These are phyloP conservation scores for Vannuccia rotundouncinata DNA, from an alignment of 2,888 invertebrate genomes.

Conservation along the genomic window DNA sequence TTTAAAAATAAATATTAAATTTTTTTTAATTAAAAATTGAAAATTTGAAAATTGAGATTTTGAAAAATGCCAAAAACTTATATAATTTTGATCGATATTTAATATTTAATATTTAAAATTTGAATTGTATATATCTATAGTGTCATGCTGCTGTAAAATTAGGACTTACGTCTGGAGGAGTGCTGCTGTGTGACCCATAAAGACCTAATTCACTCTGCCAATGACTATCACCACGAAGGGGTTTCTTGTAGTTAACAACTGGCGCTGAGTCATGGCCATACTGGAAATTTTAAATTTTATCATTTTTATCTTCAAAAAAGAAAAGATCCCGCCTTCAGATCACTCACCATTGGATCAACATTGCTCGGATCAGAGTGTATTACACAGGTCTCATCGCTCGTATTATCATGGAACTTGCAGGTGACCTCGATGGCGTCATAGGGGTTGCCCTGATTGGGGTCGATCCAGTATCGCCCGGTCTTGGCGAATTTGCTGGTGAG, in stretches of 20 bases:
- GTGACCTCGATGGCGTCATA: constrained; percentile 39
- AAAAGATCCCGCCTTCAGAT: background rate
- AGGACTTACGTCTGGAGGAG: constrained; percentile 34
- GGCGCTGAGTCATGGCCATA: constrained; percentile 8
- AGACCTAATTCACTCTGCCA: constrained; percentile 32
- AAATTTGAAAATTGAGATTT: too few relatives aligned
- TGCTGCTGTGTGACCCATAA: background rate
- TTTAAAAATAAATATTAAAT: too few relatives aligned
- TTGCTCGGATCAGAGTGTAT: background rate
- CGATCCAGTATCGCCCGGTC: constrained; percentile 40
- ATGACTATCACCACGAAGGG: constrained; percentile 34
- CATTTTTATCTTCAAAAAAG: background rate
- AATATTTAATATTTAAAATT: too few relatives aligned
- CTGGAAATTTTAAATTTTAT: too few relatives aligned
- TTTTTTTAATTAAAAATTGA: too few relatives aligned
- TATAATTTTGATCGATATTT: too few relatives aligned
- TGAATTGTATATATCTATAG: too few relatives aligned
- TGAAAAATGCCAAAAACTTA: too few relatives aligned
- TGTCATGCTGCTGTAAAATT: too few relatives aligned
- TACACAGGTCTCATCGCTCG: constrained; percentile 22
- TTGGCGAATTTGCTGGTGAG: constrained; percentile 17
- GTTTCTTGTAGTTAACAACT: constrained; percentile 33
- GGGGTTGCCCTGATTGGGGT: constrained; percentile 39
- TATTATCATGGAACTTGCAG: constrained; percentile 35
- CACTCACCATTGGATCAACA: background rate